phyloP scores from a whole-genome alignment of 2,113 vertebrate species.

The Lophura nycthemera region DNA sequence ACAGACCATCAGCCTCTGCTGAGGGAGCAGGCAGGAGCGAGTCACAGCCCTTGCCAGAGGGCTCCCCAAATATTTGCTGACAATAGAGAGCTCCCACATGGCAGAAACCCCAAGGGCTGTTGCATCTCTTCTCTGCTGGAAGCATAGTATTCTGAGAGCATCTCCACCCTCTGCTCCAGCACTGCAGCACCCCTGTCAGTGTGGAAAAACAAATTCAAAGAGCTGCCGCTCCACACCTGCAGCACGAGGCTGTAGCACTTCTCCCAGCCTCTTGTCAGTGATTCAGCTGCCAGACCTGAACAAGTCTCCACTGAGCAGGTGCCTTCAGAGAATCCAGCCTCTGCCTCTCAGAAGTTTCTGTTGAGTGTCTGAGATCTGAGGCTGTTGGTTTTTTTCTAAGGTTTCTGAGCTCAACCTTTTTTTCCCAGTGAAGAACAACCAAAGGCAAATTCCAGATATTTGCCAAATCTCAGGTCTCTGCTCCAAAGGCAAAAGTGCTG shows the following conservation, averaged over 20 bases:
- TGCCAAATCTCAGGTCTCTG: slow-evolving; percentile 25
- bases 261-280: neutral
- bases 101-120: neutral
- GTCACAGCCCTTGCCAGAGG: neutral
- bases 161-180: neutral
- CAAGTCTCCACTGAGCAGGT: slow-evolving; percentile 1
- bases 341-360: slow-evolving; percentile 22
- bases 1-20: neutral
- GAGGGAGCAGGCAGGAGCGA: neutral
- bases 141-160: neutral
- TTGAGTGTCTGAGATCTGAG: slow-evolving; percentile 21
- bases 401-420: slow-evolving; percentile 18
- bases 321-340: slow-evolving; percentile 41
- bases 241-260: neutral
- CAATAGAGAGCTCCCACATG: neutral
- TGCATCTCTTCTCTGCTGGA: neutral
- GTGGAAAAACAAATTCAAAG: neutral
- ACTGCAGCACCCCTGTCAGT: neutral
- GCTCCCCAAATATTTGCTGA: slow-evolving; percentile 8
- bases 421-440: neutral
- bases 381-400: neutral
- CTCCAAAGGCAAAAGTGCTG: neutral
- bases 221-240: neutral
- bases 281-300: neutral
- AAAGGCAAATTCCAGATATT: neutral